Conservation (phyloP, 2,888 invertebrate genomes). For the Conops quadrifasciatus region DNA sequence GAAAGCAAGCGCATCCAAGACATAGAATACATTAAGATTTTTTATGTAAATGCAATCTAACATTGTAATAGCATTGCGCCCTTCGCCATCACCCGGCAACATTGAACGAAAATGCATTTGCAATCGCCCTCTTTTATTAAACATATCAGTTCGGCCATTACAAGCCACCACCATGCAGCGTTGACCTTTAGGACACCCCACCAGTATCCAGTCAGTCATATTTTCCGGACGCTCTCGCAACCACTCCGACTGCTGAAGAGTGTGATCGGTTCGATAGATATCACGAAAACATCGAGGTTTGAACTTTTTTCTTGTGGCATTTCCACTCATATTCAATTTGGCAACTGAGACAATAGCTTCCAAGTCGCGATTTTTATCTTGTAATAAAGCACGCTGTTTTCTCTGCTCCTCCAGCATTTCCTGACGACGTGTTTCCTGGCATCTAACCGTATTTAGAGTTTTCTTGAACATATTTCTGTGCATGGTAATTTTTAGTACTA, state of each 20-base stretch:
- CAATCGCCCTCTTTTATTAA: constrained; percentile 72
- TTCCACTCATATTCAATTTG: constrained; percentile 18
- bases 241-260: constrained; percentile 94
- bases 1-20: constrained; percentile 75
- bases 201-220: constrained; percentile 77
- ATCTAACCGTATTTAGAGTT: constrained; percentile 41
- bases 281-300: constrained; percentile 35
- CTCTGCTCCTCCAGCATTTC: constrained; percentile 56
- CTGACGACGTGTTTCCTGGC: constrained; percentile 55
- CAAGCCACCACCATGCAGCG: constrained; percentile 83
- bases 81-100: constrained; percentile 55
- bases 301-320: constrained; percentile 24
- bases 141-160: constrained; percentile 74
- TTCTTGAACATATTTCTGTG: constrained; percentile 51
- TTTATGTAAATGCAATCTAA: constrained; percentile 85
- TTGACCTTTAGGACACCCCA: constrained; percentile 85
- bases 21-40: constrained; percentile 71
- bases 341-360: constrained; percentile 25
- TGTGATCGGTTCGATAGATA: constrained; percentile 49
- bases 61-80: constrained; percentile 60
- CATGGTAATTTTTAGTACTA: constrained; percentile 24
- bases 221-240: constrained; percentile 84
- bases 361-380: constrained; percentile 51
- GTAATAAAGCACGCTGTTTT: constrained; percentile 51
- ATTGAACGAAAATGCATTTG: constrained; percentile 66